Percentiles rank a stretch among this genome's conserved stretches.
Conservation (phyloP, 2,113 vertebrate genomes). For the Leptobrachium ailaonicum region DNA sequence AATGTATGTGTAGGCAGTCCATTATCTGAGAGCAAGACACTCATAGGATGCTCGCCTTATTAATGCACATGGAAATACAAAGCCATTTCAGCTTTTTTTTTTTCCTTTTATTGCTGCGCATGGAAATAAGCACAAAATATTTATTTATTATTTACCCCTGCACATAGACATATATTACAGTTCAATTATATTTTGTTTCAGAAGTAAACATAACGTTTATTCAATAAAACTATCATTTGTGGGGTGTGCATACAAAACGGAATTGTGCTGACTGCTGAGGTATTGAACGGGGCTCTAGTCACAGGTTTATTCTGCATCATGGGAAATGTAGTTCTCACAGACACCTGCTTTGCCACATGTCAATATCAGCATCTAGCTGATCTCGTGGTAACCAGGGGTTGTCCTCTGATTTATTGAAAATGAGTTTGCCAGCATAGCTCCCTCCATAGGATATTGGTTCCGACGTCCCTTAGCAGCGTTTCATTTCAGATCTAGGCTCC, state of each 20-base stretch:
- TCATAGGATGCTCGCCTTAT: slow-evolving; percentile 63
- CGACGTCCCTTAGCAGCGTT: slow-evolving; percentile 57
- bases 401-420: not conserved
- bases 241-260: no score
- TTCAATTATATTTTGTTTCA: no score
- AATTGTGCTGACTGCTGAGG: no score
- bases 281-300: no score
- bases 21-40: slow-evolving; percentile 75
- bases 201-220: no score
- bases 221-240: no score
- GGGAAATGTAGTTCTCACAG: not conserved
- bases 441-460: not conserved
- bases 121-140: no score
- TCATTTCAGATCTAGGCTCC: slow-evolving; percentile 71
- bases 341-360: not conserved
- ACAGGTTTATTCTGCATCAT: no score
- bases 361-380: not conserved
- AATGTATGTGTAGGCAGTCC: slow-evolving; percentile 77
- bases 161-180: no score
- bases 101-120: not conserved
- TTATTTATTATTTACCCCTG: no score
- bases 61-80: slow-evolving; percentile 60
- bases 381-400: not conserved
- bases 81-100: slow-evolving; percentile 33
- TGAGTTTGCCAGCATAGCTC: not conserved